Evolutionary conservation across 2,797 vertebrate species (phyloP), one percentile per base, ranked within the genome.

Genomic region (Sorex maritimensis): DNA sequence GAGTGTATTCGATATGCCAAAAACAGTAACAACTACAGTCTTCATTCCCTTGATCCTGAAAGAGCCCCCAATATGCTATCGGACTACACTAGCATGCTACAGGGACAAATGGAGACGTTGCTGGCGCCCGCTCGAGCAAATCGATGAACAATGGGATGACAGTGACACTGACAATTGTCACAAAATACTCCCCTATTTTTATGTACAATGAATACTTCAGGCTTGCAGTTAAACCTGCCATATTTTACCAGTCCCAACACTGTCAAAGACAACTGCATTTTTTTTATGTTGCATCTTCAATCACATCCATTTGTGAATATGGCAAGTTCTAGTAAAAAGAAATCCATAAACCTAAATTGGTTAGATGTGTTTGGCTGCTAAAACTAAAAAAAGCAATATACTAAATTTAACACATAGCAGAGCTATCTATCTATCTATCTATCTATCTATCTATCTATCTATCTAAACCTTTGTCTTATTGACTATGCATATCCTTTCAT

Each of bases 161-260:
- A 34, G 34, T 34, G 34, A 34, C 34, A 63, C 24, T 3, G 2
- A 34, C 15, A 75, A 74, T 6, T 83, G 34, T 15, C 17, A 80
- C 65, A 74, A 81, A 41, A 90, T 69, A 52, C 38, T 87, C 84
- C 63, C 68, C 44, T 52, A 28, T 69, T 83, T 26, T 81, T 87
- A 10, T 69, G 24, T 68, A 84, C 26, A 28, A 81, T n/a, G 13
- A 85, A 26, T 17, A 58, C 13, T 34, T 14, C 7, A 65, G 46
- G 46, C 5, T 73, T 26, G 41, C 2, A 34, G 6, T 85, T 81
- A 79, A 41, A 63, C 69, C 24, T 15, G 75, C 2, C 46, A 73
- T 8, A 17, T 73, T 90, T 88, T 26, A 73, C 34, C 14, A 81
- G 44, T 74, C 79, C 23, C 46, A 61, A 21, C 9, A 30, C n/a